Base-by-base conservation (phyloP, 2,888 invertebrate species). In the Koerneria pararmatus region DNA sequence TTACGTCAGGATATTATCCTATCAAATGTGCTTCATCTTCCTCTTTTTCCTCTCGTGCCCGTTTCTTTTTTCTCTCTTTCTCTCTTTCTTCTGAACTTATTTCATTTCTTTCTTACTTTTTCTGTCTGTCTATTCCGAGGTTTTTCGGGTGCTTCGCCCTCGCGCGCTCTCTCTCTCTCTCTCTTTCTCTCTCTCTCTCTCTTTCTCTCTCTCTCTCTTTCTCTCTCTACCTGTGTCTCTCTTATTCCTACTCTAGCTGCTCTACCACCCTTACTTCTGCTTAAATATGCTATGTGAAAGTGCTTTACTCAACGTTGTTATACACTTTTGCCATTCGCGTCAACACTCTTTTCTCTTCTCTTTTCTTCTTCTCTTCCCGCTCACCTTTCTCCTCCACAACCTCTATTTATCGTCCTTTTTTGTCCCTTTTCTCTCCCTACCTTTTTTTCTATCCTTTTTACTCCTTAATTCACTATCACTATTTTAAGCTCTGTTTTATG, bases 361-460 rank as follows among this genome's bases (percentile, higher is more conserved):
- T 57, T 58, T 37, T 58, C 58, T 37, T 24, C 27, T 58, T 58
- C 58, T 19, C 27, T 32, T 27, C n/a, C 35, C 4, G 32, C 6
- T 22, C 22, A 19, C 27, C 57, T 22, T n/a, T 22, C 4, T 19
- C 57, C 34, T 32, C 58, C 5, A 51, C 51, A n/a, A 6, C n/a
- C 51, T 51, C 51, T 51, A 60, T 60, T 46, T 32, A n/a, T 41
- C 41, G 27, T 31, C 57, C 22, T 41, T 11, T 41, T 32, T 35
- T 41, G 31, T 60, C 60, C 19, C 24, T 48, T 31, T 41, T 41
- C 46, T 41, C 31, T 60, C n/a, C 48, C 37, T 3, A 24, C 27
- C 48, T 48, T n/a, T 32, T 29, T 31, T 27, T 60, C 60, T 60
- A 31, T 48, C 46, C 48, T 60, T 32, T 32, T 60, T 49, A 31